These are phyloP conservation scores for Bufotes viridis DNA, from an alignment of 2,797 vertebrate genomes.

Conservation along the genomic window DNA sequence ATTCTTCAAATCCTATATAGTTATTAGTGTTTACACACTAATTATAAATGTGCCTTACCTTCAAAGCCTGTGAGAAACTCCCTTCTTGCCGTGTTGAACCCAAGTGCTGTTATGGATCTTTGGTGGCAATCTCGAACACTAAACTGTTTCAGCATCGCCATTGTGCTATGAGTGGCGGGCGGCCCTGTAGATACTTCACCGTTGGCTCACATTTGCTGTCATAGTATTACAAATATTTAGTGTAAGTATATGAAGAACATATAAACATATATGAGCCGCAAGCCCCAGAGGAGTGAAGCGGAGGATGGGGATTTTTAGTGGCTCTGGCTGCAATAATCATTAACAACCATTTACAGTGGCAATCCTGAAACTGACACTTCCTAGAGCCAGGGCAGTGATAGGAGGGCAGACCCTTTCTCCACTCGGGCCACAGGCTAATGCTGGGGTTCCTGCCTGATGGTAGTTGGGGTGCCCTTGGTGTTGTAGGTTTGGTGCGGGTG, in stretches of 20 bases:
- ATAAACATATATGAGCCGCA: not conserved
- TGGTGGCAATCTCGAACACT: slow-evolving; percentile 58
- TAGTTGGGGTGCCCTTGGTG: too few relatives aligned
- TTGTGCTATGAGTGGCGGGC: not conserved
- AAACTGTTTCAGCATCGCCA: slow-evolving; percentile 67
- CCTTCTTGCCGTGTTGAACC: slow-evolving; percentile 64
- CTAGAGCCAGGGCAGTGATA: too few relatives aligned
- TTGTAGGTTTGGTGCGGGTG: too few relatives aligned
- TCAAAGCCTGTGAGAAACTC: slow-evolving; percentile 67
- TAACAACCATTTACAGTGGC: too few relatives aligned
- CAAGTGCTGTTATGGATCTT: slow-evolving; percentile 64
- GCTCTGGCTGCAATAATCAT: too few relatives aligned
- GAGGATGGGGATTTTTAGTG: too few relatives aligned
- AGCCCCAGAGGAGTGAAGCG: too few relatives aligned
- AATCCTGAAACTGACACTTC: too few relatives aligned
- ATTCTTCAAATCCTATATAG: too few relatives aligned
- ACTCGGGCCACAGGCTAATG: too few relatives aligned
- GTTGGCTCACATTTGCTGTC: not conserved
- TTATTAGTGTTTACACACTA: not conserved
- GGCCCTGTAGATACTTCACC: not conserved
- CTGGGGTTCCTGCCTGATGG: too few relatives aligned
- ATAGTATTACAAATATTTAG: not conserved
- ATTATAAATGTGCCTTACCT: slow-evolving; percentile 44
- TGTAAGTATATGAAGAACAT: not conserved
- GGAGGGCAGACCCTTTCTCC: too few relatives aligned